Conservation (phyloP, 2,888 invertebrate genomes). For the Caenorhabditis sulstoni region DNA sequence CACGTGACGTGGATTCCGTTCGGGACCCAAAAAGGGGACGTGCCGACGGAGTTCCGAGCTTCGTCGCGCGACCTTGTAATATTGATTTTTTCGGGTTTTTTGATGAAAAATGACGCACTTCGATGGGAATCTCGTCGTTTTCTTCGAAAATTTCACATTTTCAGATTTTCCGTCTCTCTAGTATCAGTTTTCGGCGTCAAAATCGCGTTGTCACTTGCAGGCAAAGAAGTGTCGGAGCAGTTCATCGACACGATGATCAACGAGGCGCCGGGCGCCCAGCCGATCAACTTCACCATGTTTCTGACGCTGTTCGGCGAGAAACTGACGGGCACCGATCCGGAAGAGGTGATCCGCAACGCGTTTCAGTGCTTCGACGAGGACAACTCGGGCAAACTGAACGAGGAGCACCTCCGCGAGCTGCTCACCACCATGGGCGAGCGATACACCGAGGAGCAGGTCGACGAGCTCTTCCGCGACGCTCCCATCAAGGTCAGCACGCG, state of each 20-base stretch:
- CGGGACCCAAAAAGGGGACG: no score
- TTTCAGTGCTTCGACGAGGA: conserved; percentile 99
- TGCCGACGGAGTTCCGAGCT: no score
- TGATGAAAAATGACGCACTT: no score
- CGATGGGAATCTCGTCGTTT: no score
- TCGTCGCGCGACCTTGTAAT: no score
- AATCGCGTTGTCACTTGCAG: conserved; percentile 83
- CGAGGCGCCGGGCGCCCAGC: conserved; percentile 90
- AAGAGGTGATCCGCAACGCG: conserved; percentile 92
- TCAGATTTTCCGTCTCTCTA: no score
- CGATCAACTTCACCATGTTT: conserved; percentile 99
- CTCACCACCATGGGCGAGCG: conserved; percentile 92
- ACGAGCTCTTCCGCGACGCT: conserved; percentile 98
- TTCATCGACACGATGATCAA: conserved; percentile 98
- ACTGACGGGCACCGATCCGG: conserved; percentile 94
- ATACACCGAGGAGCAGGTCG: conserved; percentile 84
- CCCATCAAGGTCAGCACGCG: conserved; percentile 96
- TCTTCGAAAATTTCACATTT: neutral
- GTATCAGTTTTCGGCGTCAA: no score
- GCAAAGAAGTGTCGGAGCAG: conserved; percentile 95
- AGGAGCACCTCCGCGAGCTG: conserved; percentile 92
- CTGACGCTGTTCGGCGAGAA: conserved; percentile 97
- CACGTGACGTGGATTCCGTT: no score
- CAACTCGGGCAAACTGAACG: conserved; percentile 87
- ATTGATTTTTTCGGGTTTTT: no score